Base-by-base conservation (phyloP, 2,797 vertebrate species). In the Oryzias sinensis region DNA sequence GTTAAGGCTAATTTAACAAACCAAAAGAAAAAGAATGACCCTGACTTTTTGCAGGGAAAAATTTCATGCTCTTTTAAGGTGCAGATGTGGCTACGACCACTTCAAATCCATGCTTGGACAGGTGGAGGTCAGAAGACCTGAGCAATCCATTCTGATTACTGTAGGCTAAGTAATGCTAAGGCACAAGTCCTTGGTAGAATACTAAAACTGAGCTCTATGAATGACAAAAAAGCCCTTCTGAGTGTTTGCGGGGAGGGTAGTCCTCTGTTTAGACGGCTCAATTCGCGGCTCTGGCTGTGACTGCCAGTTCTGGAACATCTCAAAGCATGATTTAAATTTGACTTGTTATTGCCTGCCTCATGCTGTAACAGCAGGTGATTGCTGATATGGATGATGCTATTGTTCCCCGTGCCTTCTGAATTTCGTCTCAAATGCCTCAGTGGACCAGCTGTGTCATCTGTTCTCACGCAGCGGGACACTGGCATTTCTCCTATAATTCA, bases 141-240 rank as follows among this genome's bases (percentile, higher is more conserved):
- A 70, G 61, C 20, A 33, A 60, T 67, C 50, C 55, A 49, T 68
- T 72, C 68, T 43, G 66, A 60, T 70, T 47, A 75, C 62, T 74
- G 66, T 50, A 67, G 52, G 62, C 60, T 47, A 62, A 76, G 62
- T 56, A 59, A 47, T 65, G 61, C 53, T 48, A 53, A 65, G 54
- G 80, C 66, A 75, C 44, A 66, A 62, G 58, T 77, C 56, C 74
- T 64, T 62, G 56, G 29, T 73, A 68, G 68, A 84, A 84, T 76
- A 75, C 53, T 44, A 76, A 81, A 76, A 53, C 54, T 52, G 50
- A 18, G 33, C 49, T 56, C 58, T 68, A 74, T 82, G 62, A 82
- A 85, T 81, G 72, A 73, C 62, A 81, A 70, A 76, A 59, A 61
- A 50, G 59, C 18, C 53, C 43, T 53, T 54, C 43, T 62, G 56